Evolutionary conservation across 2,797 vertebrate genomes (phyloP).

Genomic region (Hippopotamyrus pictus): DNA sequence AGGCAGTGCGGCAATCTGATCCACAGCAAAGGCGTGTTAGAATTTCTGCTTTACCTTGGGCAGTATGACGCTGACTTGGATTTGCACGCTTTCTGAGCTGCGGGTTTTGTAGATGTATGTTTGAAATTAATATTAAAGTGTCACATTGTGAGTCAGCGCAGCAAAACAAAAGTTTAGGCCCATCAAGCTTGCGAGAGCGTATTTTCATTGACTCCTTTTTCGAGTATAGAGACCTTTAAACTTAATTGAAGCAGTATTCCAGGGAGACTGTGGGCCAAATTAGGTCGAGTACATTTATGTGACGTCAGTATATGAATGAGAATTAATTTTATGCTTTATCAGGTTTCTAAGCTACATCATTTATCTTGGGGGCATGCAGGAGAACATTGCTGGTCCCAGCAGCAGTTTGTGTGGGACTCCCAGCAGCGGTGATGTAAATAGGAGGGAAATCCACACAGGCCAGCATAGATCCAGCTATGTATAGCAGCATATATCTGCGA

Average conservation of each 20-base stretch:
- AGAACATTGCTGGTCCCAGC: not conserved
- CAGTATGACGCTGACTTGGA: not conserved
- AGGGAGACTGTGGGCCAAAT: not conserved
- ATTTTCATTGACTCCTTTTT: not conserved
- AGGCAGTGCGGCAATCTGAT: not conserved
- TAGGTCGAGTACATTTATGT: not conserved
- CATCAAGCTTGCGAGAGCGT: not conserved
- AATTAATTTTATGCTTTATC: not conserved
- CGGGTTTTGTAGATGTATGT: not conserved
- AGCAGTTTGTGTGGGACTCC: not conserved
- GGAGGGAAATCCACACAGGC: not conserved
- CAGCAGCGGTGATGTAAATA: not conserved
- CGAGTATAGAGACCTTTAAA: not conserved
- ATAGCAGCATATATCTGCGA: not conserved
- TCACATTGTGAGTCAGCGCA: not conserved
- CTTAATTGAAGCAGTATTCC: not conserved
- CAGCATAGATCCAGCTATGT: not conserved
- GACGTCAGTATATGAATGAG: not conserved
- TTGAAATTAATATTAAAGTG: not conserved
- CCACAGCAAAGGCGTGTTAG: not conserved
- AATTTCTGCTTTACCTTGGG: not conserved
- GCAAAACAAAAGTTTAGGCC: not conserved
- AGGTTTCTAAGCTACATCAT: not conserved
- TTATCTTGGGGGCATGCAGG: not conserved
- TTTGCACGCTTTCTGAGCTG: not conserved